Base-by-base conservation (phyloP, 2,888 invertebrate genomes). In the Pammene aurita region DNA sequence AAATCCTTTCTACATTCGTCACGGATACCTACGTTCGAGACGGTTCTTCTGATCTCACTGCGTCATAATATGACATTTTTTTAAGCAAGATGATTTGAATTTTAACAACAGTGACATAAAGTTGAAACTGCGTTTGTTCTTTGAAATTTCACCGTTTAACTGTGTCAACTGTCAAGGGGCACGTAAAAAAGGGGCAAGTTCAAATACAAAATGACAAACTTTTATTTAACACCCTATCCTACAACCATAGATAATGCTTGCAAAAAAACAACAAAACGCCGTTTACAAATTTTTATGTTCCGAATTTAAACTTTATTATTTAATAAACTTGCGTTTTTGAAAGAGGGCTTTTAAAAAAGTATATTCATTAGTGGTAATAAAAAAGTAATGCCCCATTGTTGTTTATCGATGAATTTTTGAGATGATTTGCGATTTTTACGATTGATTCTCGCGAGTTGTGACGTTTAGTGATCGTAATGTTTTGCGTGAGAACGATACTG, bases 281-380 rank as follows among this genome's bases (percentile, higher is more conserved):
- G 66, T 71, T 67, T 71, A 71, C 71, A 71, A 71, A 71, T 71
- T 71, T 71, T 71, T 71, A 71, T 71, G 67, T 67, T 71, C 67
- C 69, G 18, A 54, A 55, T 67, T 64, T 58, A 64, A 71, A 67
- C 55, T 71, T 71, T 71, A 67, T 71, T 71, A 71, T 71, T 71
- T 71, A 71, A 71, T 71, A 71, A 71, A 71, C 64, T 67, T 63
- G 13, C 56, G 18, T 61, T 57, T 70, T 54, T 58, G 41, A 60
- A 66, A 66, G 63, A 64, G 71, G 52, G 54, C 58, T 38, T 64
- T 71, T 57, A 64, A 64, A 67, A 69, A 65, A 65, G 57, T 60
- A 67, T 71, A 71, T 71, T 71, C 71, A 71, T 71, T 71, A 71
- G 64, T 48, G 52, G 71, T 44, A 52, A 71, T 71, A 71, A 71